Evolutionary conservation across 2,888 invertebrate genomes (phyloP).

Genomic region (Lissocephala sabroskyi): DNA sequence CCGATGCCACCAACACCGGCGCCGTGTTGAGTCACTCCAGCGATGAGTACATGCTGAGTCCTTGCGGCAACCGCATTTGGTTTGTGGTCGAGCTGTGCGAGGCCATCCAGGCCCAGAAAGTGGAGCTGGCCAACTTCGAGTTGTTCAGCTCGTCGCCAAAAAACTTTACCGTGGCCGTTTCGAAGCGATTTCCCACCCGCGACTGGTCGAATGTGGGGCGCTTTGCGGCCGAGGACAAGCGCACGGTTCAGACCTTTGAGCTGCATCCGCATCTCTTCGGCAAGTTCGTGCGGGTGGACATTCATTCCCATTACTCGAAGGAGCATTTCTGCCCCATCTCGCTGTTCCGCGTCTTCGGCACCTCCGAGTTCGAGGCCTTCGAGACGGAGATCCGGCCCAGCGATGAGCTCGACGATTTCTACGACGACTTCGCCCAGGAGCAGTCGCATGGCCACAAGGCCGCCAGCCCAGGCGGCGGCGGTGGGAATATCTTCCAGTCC

Average conservation of each 20-base stretch:
- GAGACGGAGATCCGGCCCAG: slow-evolving; percentile 85
- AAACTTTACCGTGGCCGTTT: slow-evolving; percentile 89
- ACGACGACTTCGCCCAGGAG: slow-evolving; percentile 75
- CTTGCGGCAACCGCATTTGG: slow-evolving; percentile 94
- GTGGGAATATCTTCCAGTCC: slow-evolving; percentile 85
- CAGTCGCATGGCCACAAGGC: slow-evolving; percentile 35
- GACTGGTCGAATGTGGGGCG: slow-evolving; percentile 94
- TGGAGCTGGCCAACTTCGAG: slow-evolving; percentile 98
- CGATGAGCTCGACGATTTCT: slow-evolving; percentile 80
- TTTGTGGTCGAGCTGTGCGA: slow-evolving; percentile 98
- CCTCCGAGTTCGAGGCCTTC: slow-evolving; percentile 91
- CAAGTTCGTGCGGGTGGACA: slow-evolving; percentile 91
- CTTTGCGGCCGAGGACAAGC: slow-evolving; percentile 89
- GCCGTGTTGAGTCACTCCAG: slow-evolving; percentile 90
- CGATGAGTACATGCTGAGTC: slow-evolving; percentile 98
- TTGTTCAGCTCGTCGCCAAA: slow-evolving; percentile 97
- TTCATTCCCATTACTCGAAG: slow-evolving; percentile 94
- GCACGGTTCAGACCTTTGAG: slow-evolving; percentile 89
- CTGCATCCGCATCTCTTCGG: slow-evolving; percentile 87
- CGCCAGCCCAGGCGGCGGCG: slow-evolving; percentile 71
- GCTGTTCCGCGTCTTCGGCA: slow-evolving; percentile 94
- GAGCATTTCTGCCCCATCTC: slow-evolving; percentile 99
- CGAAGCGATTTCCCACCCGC: slow-evolving; percentile 90
- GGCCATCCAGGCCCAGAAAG: slow-evolving; percentile 93
- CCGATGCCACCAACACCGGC: slow-evolving; percentile 90